phyloP scores from a whole-genome alignment of 2,888 invertebrate species.

The Cinara cedri region DNA sequence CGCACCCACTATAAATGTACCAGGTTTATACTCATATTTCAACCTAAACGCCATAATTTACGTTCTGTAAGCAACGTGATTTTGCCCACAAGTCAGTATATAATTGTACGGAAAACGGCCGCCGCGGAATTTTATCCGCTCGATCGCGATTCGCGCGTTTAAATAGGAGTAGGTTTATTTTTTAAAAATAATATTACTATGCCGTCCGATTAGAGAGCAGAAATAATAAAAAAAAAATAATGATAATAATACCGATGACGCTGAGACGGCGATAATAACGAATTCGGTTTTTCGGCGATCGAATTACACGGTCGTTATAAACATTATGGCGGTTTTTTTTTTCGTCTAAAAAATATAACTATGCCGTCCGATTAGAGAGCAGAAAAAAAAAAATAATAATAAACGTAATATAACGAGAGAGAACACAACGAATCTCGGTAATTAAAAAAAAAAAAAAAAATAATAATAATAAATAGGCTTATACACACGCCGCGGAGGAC shows the following conservation, averaged over 20 bases:
- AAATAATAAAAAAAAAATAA: too few relatives aligned
- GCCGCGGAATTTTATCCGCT: too few relatives aligned
- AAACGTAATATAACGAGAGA: conserved; percentile 25
- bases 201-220: too few relatives aligned
- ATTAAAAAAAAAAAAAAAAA: conserved; percentile 14
- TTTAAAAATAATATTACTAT: too few relatives aligned
- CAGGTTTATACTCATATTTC: too few relatives aligned
- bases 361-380: not conserved
- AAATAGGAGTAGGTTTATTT: too few relatives aligned
- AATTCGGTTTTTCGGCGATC: conserved; percentile 30
- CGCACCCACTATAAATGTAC: too few relatives aligned
- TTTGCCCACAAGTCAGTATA: too few relatives aligned
- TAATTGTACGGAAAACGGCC: too few relatives aligned
- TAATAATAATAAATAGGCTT: not conserved
- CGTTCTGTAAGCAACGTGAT: too few relatives aligned
- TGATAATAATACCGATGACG: not conserved
- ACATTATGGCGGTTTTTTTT: not conserved
- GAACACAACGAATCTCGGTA: conserved; percentile 34
- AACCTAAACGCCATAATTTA: too few relatives aligned
- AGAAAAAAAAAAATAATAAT: not conserved
- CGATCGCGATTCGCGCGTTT: too few relatives aligned
- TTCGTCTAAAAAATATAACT: not conserved
- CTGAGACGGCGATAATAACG: not conserved
- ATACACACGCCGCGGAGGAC: not conserved
- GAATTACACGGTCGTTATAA: conserved; percentile 38